Percentiles rank a stretch among this genome's conserved stretches.
Evolutionary conservation across 2,113 vertebrate species (phyloP).

Genomic region (Melanocharis versteri): DNA sequence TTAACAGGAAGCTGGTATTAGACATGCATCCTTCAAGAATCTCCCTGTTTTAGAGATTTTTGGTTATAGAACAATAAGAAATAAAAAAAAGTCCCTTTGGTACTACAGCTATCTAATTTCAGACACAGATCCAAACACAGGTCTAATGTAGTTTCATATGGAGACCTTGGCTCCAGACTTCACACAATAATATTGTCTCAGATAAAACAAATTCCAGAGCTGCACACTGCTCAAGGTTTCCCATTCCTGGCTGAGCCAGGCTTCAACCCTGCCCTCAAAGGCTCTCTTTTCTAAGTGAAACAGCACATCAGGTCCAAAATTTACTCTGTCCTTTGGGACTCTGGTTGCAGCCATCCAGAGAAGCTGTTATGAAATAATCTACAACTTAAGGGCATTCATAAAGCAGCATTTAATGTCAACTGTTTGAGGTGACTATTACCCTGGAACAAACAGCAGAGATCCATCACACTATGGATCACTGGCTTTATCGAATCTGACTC

Average conservation of each 20-base stretch:
- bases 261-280: not conserved
- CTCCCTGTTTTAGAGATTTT: not conserved
- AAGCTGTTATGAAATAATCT: not conserved
- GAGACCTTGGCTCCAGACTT: not conserved
- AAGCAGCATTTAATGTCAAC: not conserved
- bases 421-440: not conserved
- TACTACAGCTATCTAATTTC: not conserved
- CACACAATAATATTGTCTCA: not conserved
- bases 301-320: not conserved
- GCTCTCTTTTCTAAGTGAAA: not conserved
- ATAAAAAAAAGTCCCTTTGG: not conserved
- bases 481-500: not conserved
- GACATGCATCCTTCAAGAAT: not conserved
- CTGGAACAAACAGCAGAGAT: not conserved
- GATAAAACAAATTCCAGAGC: slow-evolving; percentile 15
- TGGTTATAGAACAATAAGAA: not conserved
- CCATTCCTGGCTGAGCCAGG: not conserved
- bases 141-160: not conserved
- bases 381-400: not conserved
- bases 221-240: not conserved
- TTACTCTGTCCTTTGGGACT: not conserved
- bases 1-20: not conserved
- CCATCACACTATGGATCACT: not conserved
- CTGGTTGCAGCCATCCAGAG: not conserved
- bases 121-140: not conserved